These are phyloP conservation scores for Invenusta paracnida DNA, from an alignment of 2,888 invertebrate genomes.

Conservation along the genomic window DNA sequence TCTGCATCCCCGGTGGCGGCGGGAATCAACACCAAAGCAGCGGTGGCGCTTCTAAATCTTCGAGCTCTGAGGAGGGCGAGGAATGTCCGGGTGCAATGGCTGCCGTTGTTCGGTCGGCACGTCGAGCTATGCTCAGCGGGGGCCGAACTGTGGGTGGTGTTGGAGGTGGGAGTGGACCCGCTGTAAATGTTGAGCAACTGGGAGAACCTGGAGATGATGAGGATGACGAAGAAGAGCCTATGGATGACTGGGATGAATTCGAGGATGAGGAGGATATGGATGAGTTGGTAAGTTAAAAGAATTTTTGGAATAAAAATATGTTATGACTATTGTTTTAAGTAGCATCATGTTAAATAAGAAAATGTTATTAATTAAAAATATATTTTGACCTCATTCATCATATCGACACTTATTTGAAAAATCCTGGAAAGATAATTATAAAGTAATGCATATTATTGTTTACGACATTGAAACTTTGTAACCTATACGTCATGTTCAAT, in stretches of 20 bases:
- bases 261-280: neutral
- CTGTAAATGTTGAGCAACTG: conserved; percentile 65
- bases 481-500: too few relatives aligned
- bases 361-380: too few relatives aligned
- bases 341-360: too few relatives aligned
- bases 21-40: neutral
- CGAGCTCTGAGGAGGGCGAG: neutral
- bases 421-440: too few relatives aligned
- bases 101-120: neutral
- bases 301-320: too few relatives aligned
- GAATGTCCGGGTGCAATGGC: neutral
- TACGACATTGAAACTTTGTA: too few relatives aligned
- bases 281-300: neutral
- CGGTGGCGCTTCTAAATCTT: neutral
- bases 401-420: too few relatives aligned
- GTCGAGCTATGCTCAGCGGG: neutral
- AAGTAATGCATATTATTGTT: too few relatives aligned
- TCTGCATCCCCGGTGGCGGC: neutral
- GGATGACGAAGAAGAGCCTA: conserved; percentile 63
- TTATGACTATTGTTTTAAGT: neutral
- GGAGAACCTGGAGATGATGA: conserved; percentile 69
- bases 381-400: too few relatives aligned
- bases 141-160: neutral
- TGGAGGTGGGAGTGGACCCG: conserved; percentile 46
- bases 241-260: neutral